Evolutionary conservation across 2,113 vertebrate species (phyloP).

Genomic region (Megaptera novaeangliae): DNA sequence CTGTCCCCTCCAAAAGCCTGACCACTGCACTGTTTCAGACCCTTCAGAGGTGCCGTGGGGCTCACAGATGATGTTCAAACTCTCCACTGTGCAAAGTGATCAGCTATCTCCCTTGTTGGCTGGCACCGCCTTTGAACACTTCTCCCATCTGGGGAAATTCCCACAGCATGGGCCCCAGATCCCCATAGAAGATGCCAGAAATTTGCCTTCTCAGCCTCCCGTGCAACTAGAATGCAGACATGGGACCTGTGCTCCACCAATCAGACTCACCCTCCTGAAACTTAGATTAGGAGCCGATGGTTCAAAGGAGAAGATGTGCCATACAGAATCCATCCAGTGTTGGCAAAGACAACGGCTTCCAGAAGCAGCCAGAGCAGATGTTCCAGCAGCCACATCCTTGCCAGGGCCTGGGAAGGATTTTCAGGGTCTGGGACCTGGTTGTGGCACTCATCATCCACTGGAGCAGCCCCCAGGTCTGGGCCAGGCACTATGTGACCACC

Average conservation of each 20-base stretch:
- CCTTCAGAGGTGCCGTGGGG: background rate
- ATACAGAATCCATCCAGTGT: background rate
- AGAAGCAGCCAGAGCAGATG: background rate
- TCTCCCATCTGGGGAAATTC: background rate
- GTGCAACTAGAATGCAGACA: background rate
- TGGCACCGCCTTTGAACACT: background rate
- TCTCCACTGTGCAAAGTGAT: background rate
- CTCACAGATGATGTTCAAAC: background rate
- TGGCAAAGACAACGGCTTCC: too few relatives aligned
- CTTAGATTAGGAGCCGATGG: background rate
- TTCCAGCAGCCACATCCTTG: background rate
- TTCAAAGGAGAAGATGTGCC: background rate
- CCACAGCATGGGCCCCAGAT: background rate
- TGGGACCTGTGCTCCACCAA: background rate
- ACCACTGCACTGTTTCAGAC: background rate
- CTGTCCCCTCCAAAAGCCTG: background rate
- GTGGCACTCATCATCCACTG: background rate
- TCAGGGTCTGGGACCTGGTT: background rate
- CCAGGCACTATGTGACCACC: background rate
- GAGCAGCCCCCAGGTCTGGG: background rate
- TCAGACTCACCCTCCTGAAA: background rate
- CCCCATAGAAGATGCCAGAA: background rate
- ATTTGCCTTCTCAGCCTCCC: background rate
- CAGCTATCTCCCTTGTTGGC: background rate
- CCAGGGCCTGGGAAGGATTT: background rate